phyloP scores from a whole-genome alignment of 2,797 vertebrate genomes.

The Pelodytes ibericus region DNA sequence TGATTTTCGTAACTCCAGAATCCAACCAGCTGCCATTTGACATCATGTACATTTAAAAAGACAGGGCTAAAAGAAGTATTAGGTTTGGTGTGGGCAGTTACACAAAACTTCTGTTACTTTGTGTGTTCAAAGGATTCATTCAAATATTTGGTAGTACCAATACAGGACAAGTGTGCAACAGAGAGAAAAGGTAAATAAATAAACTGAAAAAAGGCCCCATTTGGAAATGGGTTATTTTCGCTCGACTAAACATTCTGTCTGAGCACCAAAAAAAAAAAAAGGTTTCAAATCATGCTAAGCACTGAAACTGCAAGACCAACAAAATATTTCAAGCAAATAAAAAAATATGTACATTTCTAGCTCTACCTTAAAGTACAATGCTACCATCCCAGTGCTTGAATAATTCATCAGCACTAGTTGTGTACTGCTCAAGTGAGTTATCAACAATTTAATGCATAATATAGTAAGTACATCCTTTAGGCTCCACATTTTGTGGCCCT shows the following conservation, averaged over 20 bases:
- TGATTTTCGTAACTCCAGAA: too few relatives aligned
- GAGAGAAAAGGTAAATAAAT: too few relatives aligned
- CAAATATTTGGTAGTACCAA: too few relatives aligned
- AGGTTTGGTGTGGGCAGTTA: too few relatives aligned
- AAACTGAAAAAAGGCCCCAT: too few relatives aligned
- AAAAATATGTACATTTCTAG: background rate
- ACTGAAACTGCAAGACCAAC: background rate
- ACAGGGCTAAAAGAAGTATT: too few relatives aligned
- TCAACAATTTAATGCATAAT: slow-evolving; percentile 12
- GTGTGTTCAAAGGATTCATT: too few relatives aligned
- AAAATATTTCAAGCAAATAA: background rate
- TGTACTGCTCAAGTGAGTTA: slow-evolving; percentile 3
- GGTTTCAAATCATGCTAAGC: background rate
- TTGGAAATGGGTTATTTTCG: background rate
- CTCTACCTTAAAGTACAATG: slow-evolving; percentile 3
- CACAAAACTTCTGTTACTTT: too few relatives aligned
- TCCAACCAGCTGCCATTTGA: too few relatives aligned
- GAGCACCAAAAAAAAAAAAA: background rate
- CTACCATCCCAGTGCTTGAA: background rate
- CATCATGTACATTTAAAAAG: too few relatives aligned
- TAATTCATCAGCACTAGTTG: slow-evolving; percentile 1
- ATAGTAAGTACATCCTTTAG: background rate
- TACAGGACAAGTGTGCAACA: too few relatives aligned
- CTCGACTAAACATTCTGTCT: background rate
- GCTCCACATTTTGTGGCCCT: background rate